Percentiles rank a stretch among this genome's conserved stretches.
These are phyloP conservation scores for Ceratitis capitata DNA, from an alignment of 1,140 invertebrate species.

Conservation along the genomic window DNA sequence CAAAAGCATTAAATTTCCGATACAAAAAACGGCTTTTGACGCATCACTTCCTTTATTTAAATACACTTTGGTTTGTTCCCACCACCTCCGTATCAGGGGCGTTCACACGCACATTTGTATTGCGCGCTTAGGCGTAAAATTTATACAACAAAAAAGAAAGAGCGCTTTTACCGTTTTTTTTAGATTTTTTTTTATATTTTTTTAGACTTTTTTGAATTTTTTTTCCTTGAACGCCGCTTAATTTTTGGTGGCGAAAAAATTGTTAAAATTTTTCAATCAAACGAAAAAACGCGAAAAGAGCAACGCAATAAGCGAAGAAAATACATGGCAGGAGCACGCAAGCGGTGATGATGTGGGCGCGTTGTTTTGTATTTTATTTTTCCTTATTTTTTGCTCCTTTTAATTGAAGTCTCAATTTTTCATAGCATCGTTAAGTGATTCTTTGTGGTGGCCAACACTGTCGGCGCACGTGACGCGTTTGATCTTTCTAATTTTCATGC, in stretches of 20 bases:
- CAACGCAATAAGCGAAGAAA: neutral
- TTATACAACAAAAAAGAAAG: neutral
- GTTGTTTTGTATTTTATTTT: neutral
- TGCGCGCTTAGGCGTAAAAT: slow-evolving; percentile 3
- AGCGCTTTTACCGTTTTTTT: neutral
- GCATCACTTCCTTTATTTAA: slow-evolving; percentile 25
- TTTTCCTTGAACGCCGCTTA: neutral
- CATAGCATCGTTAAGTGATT: slow-evolving; percentile 30
- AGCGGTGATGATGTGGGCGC: neutral
- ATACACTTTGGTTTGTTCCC: neutral
- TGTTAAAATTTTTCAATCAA: slow-evolving; percentile 34
- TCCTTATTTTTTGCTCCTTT: neutral
- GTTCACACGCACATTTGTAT: slow-evolving; percentile 18
- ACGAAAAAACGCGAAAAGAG: neutral
- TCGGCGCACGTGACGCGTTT: slow-evolving; percentile 24
- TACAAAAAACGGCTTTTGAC: slow-evolving; percentile 4
- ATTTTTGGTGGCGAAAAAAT: slow-evolving; percentile 28
- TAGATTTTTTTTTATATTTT: neutral
- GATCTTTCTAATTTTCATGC: neutral
- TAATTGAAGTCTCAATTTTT: slow-evolving; percentile 33
- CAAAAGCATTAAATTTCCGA: neutral
- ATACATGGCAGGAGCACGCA: neutral
- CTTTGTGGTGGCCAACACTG: slow-evolving; percentile 12
- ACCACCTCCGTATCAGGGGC: neutral
- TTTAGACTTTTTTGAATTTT: neutral